phyloP scores from a whole-genome alignment of 2,113 vertebrate genomes.

The Argyrosomus japonicus region DNA sequence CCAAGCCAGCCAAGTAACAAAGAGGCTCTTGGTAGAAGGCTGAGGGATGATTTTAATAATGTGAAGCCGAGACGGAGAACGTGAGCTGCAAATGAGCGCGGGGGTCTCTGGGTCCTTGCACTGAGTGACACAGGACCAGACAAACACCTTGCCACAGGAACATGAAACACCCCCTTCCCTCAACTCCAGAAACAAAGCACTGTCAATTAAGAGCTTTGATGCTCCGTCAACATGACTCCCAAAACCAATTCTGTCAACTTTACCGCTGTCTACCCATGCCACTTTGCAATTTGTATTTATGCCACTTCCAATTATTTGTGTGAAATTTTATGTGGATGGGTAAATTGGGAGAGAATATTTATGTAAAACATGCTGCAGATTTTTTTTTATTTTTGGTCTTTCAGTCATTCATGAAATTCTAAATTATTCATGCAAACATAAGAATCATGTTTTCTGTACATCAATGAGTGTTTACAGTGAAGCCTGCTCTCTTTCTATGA shows the following conservation, averaged over 20 bases:
- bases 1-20: constrained; percentile 98
- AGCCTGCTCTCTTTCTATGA: background rate
- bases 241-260: constrained; percentile 79
- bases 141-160: constrained; percentile 88
- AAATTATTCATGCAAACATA: constrained; percentile 56
- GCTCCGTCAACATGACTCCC: constrained; percentile 75
- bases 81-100: constrained; percentile 95
- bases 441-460: constrained; percentile 11
- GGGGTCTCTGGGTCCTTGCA: constrained; percentile 96
- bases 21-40: constrained; percentile 95
- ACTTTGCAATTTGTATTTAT: constrained; percentile 76
- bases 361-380: constrained; percentile 55
- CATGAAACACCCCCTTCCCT: constrained; percentile 86
- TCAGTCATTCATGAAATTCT: constrained; percentile 54
- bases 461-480: background rate
- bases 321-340: constrained; percentile 65
- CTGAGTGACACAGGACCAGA: constrained; percentile 98
- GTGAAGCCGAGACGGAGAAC: constrained; percentile 91
- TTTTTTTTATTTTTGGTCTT: constrained; percentile 46
- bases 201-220: constrained; percentile 85
- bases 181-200: constrained; percentile 79
- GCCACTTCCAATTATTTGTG: constrained; percentile 82
- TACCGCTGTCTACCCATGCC: constrained; percentile 49
- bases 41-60: constrained; percentile 99
- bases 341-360: constrained; percentile 72